Evolutionary conservation across 2,888 invertebrate genomes (phyloP).

Genomic region (Heliconius ethilla): DNA sequence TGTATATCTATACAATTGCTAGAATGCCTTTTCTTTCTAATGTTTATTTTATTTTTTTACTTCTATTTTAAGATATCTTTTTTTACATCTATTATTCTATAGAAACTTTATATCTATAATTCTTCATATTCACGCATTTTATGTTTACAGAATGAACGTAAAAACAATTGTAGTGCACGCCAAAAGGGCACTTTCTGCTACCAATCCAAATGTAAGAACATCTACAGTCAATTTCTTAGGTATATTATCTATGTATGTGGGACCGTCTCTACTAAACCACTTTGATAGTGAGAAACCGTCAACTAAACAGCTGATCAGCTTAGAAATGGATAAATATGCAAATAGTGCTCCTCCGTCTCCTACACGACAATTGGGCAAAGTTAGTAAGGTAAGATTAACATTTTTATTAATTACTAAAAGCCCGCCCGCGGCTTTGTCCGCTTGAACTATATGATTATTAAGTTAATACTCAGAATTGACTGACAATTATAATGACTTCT

Average conservation of each 20-base stretch:
- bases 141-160: slow-evolving; percentile 82
- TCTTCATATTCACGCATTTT: not conserved
- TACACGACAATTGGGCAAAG: slow-evolving; percentile 81
- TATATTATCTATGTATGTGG: slow-evolving; percentile 90
- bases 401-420: too few species aligned
- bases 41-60: not conserved
- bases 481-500: too few species aligned
- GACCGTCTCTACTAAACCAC: slow-evolving; percentile 87
- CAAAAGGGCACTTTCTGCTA: slow-evolving; percentile 91
- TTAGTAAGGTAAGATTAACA: slow-evolving; percentile 63
- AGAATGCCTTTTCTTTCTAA: not conserved
- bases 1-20: not conserved
- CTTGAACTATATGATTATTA: too few species aligned
- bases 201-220: slow-evolving; percentile 91
- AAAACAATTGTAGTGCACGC: slow-evolving; percentile 88
- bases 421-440: too few species aligned
- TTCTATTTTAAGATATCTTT: not conserved
- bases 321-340: slow-evolving; percentile 91
- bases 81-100: too few species aligned
- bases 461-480: too few species aligned
- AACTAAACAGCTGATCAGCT: slow-evolving; percentile 90
- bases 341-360: slow-evolving; percentile 90
- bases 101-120: too few species aligned
- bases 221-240: slow-evolving; percentile 89
- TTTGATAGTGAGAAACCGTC: slow-evolving; percentile 94